These are phyloP conservation scores for Amphipyra berbera DNA, from an alignment of 2,888 invertebrate genomes.

Conservation along the genomic window DNA sequence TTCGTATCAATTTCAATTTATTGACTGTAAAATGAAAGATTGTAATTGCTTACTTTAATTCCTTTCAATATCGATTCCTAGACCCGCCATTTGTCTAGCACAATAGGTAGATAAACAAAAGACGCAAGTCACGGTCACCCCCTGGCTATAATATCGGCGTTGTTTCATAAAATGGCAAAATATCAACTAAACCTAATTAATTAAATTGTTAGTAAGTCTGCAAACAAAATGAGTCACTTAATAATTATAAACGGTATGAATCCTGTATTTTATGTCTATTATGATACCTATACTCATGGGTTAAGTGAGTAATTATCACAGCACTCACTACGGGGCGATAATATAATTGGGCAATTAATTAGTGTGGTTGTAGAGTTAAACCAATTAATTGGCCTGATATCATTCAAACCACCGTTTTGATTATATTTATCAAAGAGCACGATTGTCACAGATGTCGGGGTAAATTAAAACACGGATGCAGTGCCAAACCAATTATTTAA, in stretches of 20 bases:
- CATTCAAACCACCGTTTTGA: constrained; percentile 36
- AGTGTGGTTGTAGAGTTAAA: constrained; percentile 29
- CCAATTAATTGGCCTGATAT: constrained; percentile 41
- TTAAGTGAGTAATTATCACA: constrained; percentile 19
- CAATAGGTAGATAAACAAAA: constrained; percentile 42
- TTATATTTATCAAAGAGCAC: constrained; percentile 28
- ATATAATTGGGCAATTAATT: constrained; percentile 47
- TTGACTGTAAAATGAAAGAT: constrained; percentile 13
- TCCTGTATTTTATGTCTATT: constrained; percentile 1
- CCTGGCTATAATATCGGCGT: not conserved
- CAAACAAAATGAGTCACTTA: constrained; percentile 1
- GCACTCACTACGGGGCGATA: constrained; percentile 4
- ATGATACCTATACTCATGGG: constrained; percentile 8
- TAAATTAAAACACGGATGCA: constrained; percentile 30
- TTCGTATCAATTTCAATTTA: constrained; percentile 13
- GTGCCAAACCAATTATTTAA: constrained; percentile 1
- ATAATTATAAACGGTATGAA: constrained; percentile 2
- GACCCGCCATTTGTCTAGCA: constrained; percentile 23
- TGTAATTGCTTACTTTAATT: constrained; percentile 33
- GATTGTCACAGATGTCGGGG: constrained; percentile 15
- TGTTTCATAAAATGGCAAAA: not conserved
- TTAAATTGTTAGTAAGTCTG: not conserved
- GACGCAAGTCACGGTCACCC: constrained; percentile 23
- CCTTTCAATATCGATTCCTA: constrained; percentile 26
- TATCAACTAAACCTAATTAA: constrained; percentile 1